These are phyloP conservation scores for Onychostoma macrolepis DNA, from an alignment of 2,113 vertebrate species.

Conservation along the genomic window DNA sequence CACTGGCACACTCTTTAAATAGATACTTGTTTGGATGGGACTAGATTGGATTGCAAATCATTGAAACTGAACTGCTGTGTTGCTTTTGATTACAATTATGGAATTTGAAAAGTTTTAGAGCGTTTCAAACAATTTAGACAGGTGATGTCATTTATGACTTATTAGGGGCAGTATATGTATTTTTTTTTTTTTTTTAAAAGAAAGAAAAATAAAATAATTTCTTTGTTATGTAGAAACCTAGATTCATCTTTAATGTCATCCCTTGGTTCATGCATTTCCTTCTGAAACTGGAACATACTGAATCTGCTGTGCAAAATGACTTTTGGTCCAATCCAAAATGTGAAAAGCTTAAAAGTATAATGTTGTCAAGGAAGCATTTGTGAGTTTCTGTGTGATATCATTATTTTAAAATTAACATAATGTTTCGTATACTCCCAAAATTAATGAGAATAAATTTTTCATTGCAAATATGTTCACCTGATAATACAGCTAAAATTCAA, in stretches of 20 bases:
- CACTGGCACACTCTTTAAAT: constrained; percentile 25
- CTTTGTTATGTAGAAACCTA: background rate
- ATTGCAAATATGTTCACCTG: background rate
- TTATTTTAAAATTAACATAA: background rate
- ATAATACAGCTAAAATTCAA: background rate
- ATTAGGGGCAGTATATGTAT: background rate
- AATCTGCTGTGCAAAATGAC: background rate
- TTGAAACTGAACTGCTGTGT: constrained; percentile 7
- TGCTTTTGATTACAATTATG: background rate
- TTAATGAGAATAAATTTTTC: background rate
- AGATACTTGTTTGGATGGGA: constrained; percentile 12
- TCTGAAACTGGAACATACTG: background rate
- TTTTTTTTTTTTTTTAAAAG: no score
- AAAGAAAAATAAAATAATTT: background rate
- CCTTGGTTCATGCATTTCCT: background rate
- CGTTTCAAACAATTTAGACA: background rate
- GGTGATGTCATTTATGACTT: background rate
- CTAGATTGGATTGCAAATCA: constrained; percentile 12
- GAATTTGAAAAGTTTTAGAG: background rate
- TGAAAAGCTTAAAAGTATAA: background rate
- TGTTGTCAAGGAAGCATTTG: background rate
- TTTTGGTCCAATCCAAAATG: background rate
- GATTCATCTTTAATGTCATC: background rate
- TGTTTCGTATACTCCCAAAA: background rate
- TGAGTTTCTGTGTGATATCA: background rate